These are phyloP conservation scores for Chiloscyllium plagiosum DNA, from an alignment of 2,113 vertebrate species.

Conservation along the genomic window DNA sequence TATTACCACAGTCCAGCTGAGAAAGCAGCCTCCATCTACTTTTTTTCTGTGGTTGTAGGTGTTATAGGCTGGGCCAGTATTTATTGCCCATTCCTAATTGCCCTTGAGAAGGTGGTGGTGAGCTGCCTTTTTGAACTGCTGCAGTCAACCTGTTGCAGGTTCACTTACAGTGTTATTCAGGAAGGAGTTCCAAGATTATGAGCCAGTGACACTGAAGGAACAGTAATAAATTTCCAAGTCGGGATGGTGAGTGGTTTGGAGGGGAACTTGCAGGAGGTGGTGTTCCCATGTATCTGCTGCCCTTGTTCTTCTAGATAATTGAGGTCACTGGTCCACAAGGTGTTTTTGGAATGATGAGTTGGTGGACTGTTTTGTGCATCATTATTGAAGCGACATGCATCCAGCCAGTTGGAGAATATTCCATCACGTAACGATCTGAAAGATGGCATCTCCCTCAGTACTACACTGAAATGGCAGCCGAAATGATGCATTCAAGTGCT, in stretches of 20 bases:
- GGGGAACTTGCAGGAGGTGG: not conserved
- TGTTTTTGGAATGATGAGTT: not conserved
- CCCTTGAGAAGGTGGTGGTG: not conserved
- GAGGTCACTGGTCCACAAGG: not conserved
- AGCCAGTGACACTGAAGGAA: not conserved
- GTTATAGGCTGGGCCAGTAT: not conserved
- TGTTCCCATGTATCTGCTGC: not conserved
- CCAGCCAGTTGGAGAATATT: not conserved
- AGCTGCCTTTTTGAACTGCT: not conserved
- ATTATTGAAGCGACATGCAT: not conserved
- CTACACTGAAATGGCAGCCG: not conserved
- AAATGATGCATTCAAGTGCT: not conserved
- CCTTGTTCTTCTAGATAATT: not conserved
- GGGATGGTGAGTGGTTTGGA: not conserved
- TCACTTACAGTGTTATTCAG: not conserved
- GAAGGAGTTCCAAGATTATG: not conserved
- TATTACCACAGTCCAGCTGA: not conserved
- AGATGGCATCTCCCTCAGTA: not conserved
- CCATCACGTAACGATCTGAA: not conserved
- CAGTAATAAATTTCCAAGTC: not conserved
- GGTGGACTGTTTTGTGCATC: not conserved
- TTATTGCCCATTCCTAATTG: not conserved
- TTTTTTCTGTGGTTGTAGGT: not conserved
- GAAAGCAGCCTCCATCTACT: not conserved
- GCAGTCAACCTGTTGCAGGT: not conserved